Evolutionary conservation across 2,797 vertebrate species (phyloP).

Genomic region (Argya squamiceps): DNA sequence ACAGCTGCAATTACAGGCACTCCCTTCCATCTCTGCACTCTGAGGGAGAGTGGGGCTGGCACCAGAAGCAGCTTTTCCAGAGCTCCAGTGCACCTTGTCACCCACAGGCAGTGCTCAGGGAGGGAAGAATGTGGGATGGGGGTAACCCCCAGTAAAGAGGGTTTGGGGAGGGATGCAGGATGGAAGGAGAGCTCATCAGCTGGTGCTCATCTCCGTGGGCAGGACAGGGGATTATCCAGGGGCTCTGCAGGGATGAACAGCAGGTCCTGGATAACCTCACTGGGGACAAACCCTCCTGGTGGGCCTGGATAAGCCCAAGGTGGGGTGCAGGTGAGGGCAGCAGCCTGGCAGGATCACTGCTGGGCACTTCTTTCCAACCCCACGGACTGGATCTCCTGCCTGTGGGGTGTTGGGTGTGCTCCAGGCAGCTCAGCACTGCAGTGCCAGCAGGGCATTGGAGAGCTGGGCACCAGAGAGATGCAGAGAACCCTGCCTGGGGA

Average conservation of each 20-base stretch:
- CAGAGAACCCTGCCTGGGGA: background rate
- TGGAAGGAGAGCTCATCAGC: background rate
- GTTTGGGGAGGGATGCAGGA: background rate
- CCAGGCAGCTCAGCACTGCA: background rate
- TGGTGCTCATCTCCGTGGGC: rapidly evolving
- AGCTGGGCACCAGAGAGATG: background rate
- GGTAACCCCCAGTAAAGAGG: background rate
- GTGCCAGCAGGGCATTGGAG: background rate
- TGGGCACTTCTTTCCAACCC: background rate
- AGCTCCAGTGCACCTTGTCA: background rate
- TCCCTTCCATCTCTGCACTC: background rate
- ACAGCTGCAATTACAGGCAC: slow-evolving; percentile 47
- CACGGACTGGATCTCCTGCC: background rate
- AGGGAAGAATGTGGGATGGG: background rate
- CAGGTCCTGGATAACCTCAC: background rate
- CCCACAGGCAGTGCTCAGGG: background rate
- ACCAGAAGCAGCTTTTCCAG: background rate
- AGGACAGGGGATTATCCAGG: background rate
- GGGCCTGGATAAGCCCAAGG: background rate
- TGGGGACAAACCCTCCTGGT: rapidly evolving
- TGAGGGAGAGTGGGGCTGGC: background rate
- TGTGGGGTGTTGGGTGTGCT: background rate
- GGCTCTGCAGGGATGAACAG: background rate
- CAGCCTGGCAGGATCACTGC: rapidly evolving
- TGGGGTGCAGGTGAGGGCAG: background rate